Base-by-base conservation (phyloP, 2,113 vertebrate genomes). In the Rutilus rutilus region DNA sequence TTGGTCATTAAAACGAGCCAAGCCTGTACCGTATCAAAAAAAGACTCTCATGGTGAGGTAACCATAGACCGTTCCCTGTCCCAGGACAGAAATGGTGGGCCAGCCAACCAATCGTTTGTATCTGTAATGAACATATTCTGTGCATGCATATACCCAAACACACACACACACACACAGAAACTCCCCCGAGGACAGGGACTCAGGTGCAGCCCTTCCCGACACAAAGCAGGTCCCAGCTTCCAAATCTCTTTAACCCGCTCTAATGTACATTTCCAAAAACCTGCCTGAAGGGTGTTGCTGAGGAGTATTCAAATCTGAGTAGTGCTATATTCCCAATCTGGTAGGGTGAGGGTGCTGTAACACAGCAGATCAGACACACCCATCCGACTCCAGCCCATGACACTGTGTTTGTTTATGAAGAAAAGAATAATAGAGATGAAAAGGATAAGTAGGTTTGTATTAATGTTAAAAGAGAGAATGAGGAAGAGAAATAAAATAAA, bases 141-240 rank as follows among this genome's bases (percentile, higher is more conserved):
- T 67, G 39, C 60, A 82, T n/a, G 25, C 36, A 75, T 30, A 19
- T 5, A 62, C 36, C 9, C 17, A 30, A 23, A 73, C 82, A 74
- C 14, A 27, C 50, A 73, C 82, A 74, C 14, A 27, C 50, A 83
- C 27, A 76, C 67, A 75, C 52, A 81, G 7, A 80, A 27, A 80
- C 10, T 71, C 85, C 65, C 57, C 23, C 67, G 47, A 76, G 69
- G 54, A 75, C 2, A 60, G 39, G 85, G 57, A 52, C 57, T 82
- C 78, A 62, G 71, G 82, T 83, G 82, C 47, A 4, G 50, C 30
- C 82, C 52, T 59, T 83, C 19, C 65, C 73, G 67, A 83, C 67
- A 83, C 67, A 83, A 83, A 83, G 52, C 50, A n/a, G 67, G 52
- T 57, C 50, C 50, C 23, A 25, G 30, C 12, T 23, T 23, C 65